A percentile compares a stretch with the other conserved stretches of the same genome.
These are phyloP conservation scores for Erinaceus europaeus DNA, from an alignment of 2,113 vertebrate genomes.

Conservation along the genomic window DNA sequence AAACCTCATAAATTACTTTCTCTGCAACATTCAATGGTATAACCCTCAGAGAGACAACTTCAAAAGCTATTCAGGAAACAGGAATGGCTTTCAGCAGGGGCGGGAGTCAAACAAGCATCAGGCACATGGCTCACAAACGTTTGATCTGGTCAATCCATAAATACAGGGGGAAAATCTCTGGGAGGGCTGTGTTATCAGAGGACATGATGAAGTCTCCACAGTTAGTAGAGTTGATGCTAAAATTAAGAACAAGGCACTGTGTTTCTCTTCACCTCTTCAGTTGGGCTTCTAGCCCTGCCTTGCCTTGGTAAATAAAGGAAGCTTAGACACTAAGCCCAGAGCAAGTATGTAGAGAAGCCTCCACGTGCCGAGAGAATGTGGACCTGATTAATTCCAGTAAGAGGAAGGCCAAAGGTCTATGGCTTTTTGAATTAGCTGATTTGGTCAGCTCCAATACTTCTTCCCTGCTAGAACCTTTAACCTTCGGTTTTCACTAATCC, in stretches of 20 bases:
- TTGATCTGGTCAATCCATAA: background rate
- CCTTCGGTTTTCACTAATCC: background rate
- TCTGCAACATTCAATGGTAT: background rate
- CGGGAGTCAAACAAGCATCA: background rate
- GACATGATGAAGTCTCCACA: background rate
- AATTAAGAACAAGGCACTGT: background rate
- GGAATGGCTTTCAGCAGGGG: background rate
- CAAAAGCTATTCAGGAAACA: background rate
- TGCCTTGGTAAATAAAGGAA: background rate
- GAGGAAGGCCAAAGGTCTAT: no score
- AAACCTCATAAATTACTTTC: constrained; percentile 29
- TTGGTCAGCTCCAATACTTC: background rate
- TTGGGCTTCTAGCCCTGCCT: background rate
- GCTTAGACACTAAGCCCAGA: background rate
- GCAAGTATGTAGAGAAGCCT: background rate
- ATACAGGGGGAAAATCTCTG: background rate
- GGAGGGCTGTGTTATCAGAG: background rate
- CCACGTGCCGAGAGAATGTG: background rate
- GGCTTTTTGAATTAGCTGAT: background rate
- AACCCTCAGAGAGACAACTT: background rate
- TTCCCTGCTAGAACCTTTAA: background rate
- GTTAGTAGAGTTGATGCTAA: background rate
- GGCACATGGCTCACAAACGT: background rate
- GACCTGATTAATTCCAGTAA: background rate
- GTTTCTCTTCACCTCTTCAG: background rate